These are phyloP conservation scores for Acanthosepion pharaonis DNA, from an alignment of 2,888 invertebrate genomes.

Conservation along the genomic window DNA sequence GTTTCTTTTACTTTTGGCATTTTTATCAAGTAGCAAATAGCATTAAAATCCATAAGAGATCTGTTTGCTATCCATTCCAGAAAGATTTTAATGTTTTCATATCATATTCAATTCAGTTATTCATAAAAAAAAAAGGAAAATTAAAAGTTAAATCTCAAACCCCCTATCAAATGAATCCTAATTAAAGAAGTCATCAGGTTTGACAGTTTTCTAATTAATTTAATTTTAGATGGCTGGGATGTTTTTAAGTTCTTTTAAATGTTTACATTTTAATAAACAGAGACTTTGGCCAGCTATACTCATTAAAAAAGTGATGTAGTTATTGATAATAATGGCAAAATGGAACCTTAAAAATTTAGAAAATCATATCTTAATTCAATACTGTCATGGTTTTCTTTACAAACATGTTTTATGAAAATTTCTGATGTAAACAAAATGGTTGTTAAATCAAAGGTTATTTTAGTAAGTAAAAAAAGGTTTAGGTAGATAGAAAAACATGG, in stretches of 20 bases:
- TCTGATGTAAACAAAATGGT: too few relatives aligned
- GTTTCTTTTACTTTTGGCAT: background rate
- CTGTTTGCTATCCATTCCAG: background rate
- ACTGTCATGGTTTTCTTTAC: too few relatives aligned
- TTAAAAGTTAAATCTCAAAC: background rate
- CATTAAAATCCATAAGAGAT: background rate
- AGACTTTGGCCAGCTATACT: background rate
- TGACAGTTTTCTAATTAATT: slow-evolving; percentile 15
- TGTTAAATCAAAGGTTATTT: too few relatives aligned
- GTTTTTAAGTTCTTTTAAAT: background rate
- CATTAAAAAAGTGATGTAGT: background rate
- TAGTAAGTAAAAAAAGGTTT: too few relatives aligned
- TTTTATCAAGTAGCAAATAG: background rate
- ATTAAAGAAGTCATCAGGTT: background rate
- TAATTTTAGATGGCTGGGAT: background rate
- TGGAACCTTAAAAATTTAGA: too few relatives aligned
- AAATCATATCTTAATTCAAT: too few relatives aligned
- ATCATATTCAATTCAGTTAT: background rate
- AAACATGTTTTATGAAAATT: too few relatives aligned
- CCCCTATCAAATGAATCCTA: background rate
- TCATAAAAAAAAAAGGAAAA: background rate
- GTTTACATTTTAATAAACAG: background rate
- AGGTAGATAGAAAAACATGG: too few relatives aligned
- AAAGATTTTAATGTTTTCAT: background rate
- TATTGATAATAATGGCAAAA: too few relatives aligned